phyloP scores from a whole-genome alignment of 1,140 invertebrate species.

The Hylyphantes graminicola region DNA sequence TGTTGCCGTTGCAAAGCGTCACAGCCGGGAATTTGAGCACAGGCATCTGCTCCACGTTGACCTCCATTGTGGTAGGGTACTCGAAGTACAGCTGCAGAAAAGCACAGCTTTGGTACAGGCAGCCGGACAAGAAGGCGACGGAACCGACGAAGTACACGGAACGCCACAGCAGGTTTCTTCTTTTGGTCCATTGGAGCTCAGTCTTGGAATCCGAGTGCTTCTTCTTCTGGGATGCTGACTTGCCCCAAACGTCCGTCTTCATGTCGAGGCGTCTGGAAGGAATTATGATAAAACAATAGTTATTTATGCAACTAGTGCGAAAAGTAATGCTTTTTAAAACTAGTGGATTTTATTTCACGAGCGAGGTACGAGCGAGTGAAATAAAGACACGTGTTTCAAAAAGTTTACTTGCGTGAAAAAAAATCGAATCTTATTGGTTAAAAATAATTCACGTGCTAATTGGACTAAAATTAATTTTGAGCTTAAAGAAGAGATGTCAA shows the following conservation, averaged over 20 bases:
- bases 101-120: constrained; percentile 42
- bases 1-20: constrained; percentile 56
- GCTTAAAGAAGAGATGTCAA: too few relatives aligned
- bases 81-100: constrained; percentile 42
- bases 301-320: too few relatives aligned
- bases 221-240: background rate
- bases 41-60: constrained; percentile 34
- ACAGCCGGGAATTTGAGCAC: constrained; percentile 45
- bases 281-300: too few relatives aligned
- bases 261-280: background rate
- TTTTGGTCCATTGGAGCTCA: background rate
- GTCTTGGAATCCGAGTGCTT: background rate
- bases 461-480: too few relatives aligned
- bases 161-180: background rate
- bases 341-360: too few relatives aligned
- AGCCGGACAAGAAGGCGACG: constrained; percentile 21
- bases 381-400: too few relatives aligned
- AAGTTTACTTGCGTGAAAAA: too few relatives aligned
- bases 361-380: too few relatives aligned
- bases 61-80: constrained; percentile 56
- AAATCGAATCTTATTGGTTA: too few relatives aligned
- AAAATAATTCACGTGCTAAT: too few relatives aligned
- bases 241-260: background rate
- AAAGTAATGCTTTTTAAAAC: too few relatives aligned
- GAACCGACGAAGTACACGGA: background rate